Evolutionary conservation across 2,113 vertebrate genomes (phyloP), one percentile per base, ranked within the genome.

Genomic region (Fregata magnificens): DNA sequence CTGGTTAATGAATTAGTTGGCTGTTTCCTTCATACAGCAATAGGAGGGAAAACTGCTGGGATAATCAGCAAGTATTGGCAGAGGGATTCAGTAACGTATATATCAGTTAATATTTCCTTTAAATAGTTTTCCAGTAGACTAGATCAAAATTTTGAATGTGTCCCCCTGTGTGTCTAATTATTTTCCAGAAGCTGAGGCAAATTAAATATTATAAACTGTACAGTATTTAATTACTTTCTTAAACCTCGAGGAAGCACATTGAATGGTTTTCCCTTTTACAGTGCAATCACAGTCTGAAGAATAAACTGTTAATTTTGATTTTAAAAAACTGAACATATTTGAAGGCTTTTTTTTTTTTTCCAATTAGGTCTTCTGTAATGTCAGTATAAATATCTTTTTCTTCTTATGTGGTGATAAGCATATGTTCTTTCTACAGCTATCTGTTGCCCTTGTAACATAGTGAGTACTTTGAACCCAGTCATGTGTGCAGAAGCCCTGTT

Each of bases 1-100:
- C 94, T 91, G 94, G 67, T 93, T 96, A 95, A 95, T 95, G 95
- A 95, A 94, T 95, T 97, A 96, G 95, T 92, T 97, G 94, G 91
- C 93, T 95, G 73, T 93, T 97, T 97, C 96, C 93, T 95, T 92
- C 77, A 42, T 84, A 50, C 50, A 76, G 84, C 89, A 76, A 25
- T 65, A 87, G 73, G 36, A 87, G 61, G 81, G 93, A 89, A 61
- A 69, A 91, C 96, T 96, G 93, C 96, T 96, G 96, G 74, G 96
- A 96, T 96, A 97, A 97, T 95, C 92, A 93, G 94, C 66, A 69
- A 92, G 89, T 82, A 82, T 89, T 97, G 94, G 86, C 84, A 91
- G 93, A 90, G 32, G 53, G 74, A 94, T 91, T 97, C 73, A 70
- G 82, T 49, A 80, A 69, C 4, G 13, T 93, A 72, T 95, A 14